Evolutionary conservation across 2,888 invertebrate genomes (phyloP), one percentile per base, ranked within the genome.

Genomic region (Stenotaenia linearis): DNA sequence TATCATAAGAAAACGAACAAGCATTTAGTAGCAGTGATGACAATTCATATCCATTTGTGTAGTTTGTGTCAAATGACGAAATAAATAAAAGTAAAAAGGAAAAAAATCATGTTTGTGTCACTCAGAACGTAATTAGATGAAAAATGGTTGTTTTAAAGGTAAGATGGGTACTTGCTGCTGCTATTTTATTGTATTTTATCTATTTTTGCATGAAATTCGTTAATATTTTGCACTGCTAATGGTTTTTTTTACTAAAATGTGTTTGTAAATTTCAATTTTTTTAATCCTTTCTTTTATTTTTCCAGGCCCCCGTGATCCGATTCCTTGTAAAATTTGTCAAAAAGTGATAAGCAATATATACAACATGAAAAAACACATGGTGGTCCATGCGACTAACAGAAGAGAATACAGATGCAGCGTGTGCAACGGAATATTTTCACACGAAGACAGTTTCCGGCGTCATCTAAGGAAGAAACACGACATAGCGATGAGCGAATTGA

Each of bases 351-450:
- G 79, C 77, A 80, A 80, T 69, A 75, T 79, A 7, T 80, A 77
- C 45, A 80, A 80, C 75, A 80, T 80, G 80, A 80, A 37, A 35
- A 80, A 80, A 75, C 80, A 80, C 75, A 80, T 80, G 80, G 78
- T 78, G 28, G 75, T 80, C 18, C 78, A 80, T 45, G 78, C 75
- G 18, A 75, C 23, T 18, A 56, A 75, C 18, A 77, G 78, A 18
- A 25, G 75, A 30, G 77, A 77, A 32, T 80, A 80, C 30, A 37
- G 45, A 50, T 80, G 80, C 74, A 61, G 40, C 12, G 69, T 79
- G 5, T 80, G 80, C 76, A 32, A 50, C 12, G 74, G 56, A 5
- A 78, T 79, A 45, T 80, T 76, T 56, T 79, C 75, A 9, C 78
- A 79, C 28, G 79, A 79, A 77, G 80, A 79, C 75, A 80, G 80